phyloP scores from a whole-genome alignment of 2,797 vertebrate genomes.

The Malacoctenus gilli region DNA sequence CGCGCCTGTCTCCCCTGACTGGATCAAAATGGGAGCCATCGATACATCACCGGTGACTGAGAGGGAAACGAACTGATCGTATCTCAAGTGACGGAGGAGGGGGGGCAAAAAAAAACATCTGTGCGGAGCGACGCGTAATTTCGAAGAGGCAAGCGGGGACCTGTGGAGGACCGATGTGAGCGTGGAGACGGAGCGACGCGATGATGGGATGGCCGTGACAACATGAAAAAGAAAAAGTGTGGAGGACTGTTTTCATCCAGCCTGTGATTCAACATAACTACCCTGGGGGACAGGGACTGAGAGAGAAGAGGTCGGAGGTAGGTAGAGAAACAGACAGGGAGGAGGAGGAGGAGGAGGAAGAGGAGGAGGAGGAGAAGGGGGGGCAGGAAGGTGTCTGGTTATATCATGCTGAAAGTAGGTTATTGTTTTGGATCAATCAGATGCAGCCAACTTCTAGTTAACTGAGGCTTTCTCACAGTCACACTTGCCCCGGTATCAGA shows the following conservation, averaged over 20 bases:
- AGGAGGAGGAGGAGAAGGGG: conserved; percentile 23
- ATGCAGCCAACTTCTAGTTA: conserved; percentile 42
- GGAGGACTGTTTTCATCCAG: conserved; percentile 74
- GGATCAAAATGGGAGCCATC: conserved; percentile 51
- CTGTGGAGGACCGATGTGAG: conserved; percentile 68
- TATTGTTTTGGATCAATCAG: conserved; percentile 67
- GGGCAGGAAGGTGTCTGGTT: conserved; percentile 67
- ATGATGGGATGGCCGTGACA: conserved; percentile 79
- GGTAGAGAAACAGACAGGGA: conserved; percentile 51
- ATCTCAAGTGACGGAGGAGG: conserved; percentile 27
- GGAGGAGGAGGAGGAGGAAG: conserved; percentile 14
- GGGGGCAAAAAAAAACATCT: conserved; percentile 64
- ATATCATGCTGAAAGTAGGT: conserved; percentile 76
- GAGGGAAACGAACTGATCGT: conserved; percentile 40
- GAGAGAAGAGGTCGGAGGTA: conserved; percentile 77
- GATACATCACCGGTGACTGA: conserved; percentile 31
- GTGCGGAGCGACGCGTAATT: conserved; percentile 62
- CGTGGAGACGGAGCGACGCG: conserved; percentile 44
- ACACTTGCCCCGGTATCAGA: conserved; percentile 18
- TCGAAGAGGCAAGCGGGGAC: conserved; percentile 50
- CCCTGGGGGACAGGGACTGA: conserved; percentile 75
- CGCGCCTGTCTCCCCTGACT: conserved; percentile 48
- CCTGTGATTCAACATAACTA: conserved; percentile 77
- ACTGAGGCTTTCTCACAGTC: conserved; percentile 15
- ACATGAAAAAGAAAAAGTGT: conserved; percentile 86